Evolutionary conservation across 2,113 vertebrate species (phyloP).

Genomic region (Ranitomeya imitator): DNA sequence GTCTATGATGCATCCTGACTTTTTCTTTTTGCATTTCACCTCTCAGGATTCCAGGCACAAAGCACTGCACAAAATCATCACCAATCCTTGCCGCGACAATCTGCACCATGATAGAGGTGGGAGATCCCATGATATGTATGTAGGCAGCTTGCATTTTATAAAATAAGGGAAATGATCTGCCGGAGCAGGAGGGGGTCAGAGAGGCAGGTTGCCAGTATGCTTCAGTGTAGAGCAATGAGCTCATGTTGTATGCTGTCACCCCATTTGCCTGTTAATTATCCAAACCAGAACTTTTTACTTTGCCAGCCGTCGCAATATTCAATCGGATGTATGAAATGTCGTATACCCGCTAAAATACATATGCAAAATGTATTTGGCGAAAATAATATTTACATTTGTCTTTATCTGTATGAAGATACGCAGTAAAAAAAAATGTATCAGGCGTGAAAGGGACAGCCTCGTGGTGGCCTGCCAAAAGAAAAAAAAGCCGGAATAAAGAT

Average conservation of each 20-base stretch:
- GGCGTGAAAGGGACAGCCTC: slow-evolving; percentile 80
- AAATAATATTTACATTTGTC: slow-evolving; percentile 67
- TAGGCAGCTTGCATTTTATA: slow-evolving; percentile 70
- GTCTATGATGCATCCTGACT: slow-evolving; percentile 62
- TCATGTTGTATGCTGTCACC: slow-evolving; percentile 71
- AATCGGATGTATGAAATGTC: slow-evolving; percentile 56
- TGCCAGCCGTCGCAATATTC: slow-evolving; percentile 62
- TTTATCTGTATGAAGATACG: slow-evolving; percentile 73
- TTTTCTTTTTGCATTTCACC: slow-evolving; percentile 34
- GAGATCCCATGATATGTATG: slow-evolving; percentile 75
- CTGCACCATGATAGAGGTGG: slow-evolving; percentile 69
- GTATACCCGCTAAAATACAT: slow-evolving; percentile 33
- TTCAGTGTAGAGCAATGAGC: slow-evolving; percentile 80
- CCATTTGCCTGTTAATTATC: slow-evolving; percentile 72
- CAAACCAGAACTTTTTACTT: slow-evolving; percentile 64
- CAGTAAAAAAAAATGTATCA: slow-evolving; percentile 73
- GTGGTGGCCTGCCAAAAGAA: slow-evolving; percentile 80
- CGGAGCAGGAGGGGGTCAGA: slow-evolving; percentile 69
- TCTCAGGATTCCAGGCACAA: slow-evolving; percentile 79
- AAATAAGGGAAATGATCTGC: slow-evolving; percentile 71
- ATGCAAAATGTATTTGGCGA: slow-evolving; percentile 69
- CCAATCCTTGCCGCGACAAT: slow-evolving; percentile 73
- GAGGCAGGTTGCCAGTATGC: slow-evolving; percentile 82
- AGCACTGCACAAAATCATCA: slow-evolving; percentile 76
- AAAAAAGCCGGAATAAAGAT: slow-evolving; percentile 77